Conservation (phyloP, 2,113 vertebrate species). For the Microcebus griseorufus region DNA sequence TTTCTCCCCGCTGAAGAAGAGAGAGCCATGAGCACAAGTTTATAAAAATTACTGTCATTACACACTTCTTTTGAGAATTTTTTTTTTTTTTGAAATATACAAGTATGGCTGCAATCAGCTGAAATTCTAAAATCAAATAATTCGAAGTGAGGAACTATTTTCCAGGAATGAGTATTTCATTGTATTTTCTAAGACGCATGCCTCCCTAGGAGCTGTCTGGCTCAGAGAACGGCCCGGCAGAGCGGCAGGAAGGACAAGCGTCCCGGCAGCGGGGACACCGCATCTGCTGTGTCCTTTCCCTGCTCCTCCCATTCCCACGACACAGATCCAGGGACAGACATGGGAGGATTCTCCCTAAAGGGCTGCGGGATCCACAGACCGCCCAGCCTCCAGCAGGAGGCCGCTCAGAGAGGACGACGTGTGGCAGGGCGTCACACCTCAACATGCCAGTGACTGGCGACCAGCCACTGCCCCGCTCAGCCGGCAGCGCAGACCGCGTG, state of each 20-base stretch:
- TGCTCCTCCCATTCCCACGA: background rate
- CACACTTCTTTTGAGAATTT: background rate
- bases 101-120: background rate
- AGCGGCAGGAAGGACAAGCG: background rate
- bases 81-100: no score
- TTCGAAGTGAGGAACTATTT: background rate
- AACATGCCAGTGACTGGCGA: background rate
- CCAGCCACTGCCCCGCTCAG: background rate
- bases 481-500: background rate
- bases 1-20: background rate
- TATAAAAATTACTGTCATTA: background rate
- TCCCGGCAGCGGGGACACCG: background rate
- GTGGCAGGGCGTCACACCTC: background rate
- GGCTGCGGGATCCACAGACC: background rate
- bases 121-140: background rate
- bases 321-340: background rate
- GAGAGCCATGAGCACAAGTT: no score
- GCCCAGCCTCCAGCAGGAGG: no score
- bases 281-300: background rate
- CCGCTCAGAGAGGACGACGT: no score
- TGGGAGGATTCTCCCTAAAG: background rate
- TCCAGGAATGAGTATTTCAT: background rate
- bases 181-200: background rate
- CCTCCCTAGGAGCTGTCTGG: background rate
- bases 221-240: background rate